These are phyloP conservation scores for Siphonodentalium dalli DNA, from an alignment of 2,888 invertebrate species.

Conservation along the genomic window DNA sequence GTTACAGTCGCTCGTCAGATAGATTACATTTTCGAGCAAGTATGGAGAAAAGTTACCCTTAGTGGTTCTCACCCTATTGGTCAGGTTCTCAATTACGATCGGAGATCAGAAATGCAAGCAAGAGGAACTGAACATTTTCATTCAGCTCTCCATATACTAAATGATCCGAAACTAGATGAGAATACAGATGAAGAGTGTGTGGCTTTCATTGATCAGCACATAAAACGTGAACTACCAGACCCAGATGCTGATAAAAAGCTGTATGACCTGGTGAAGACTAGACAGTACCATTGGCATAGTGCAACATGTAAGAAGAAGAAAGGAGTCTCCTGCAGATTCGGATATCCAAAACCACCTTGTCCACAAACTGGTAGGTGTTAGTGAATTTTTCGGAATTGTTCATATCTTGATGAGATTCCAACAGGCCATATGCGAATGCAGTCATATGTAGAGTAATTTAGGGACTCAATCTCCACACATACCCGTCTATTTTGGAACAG, in stretches of 20 bases:
- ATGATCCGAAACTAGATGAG: conserved; percentile 14
- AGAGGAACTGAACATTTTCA: conserved; percentile 25
- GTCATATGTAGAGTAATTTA: too few species aligned
- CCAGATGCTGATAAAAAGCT: conserved; percentile 16
- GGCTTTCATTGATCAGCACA: conserved; percentile 16
- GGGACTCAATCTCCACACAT: too few species aligned
- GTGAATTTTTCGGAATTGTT: too few species aligned
- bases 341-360: conserved; percentile 13
- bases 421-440: too few species aligned
- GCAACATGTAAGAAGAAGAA: conserved; percentile 24
- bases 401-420: too few species aligned
- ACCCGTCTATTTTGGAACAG: too few species aligned
- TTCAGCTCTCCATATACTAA: conserved; percentile 15
- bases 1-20: conserved; percentile 21
- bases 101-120: conserved; percentile 24
- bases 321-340: conserved; percentile 13
- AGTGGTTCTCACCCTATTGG: conserved; percentile 25
- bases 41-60: conserved; percentile 22
- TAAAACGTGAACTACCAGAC: conserved; percentile 12
- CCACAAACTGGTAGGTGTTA: conserved; percentile 8
- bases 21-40: conserved; percentile 24
- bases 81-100: conserved; percentile 15
- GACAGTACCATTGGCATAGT: conserved; percentile 18
- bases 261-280: conserved; percentile 7
- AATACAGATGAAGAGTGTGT: conserved; percentile 13